Evolutionary conservation across 2,888 invertebrate species (phyloP), one percentile per base, ranked within the genome.

Genomic region (Shargacucullia verbasci): DNA sequence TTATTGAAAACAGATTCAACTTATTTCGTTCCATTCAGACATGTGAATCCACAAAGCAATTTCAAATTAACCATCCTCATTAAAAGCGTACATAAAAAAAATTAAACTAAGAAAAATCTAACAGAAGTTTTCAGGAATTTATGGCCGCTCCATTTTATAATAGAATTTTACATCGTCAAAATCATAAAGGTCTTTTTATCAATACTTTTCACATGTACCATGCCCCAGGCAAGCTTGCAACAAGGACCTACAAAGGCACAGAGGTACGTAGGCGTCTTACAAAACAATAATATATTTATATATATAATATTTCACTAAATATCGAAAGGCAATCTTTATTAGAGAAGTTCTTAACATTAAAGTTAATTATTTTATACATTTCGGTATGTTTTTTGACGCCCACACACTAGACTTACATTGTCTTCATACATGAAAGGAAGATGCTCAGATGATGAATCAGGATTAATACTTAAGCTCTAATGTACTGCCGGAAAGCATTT

Each of bases 251-350:
- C 48, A 48, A 52, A 57, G 31, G 34, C 27, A 29, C 29, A 64
- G 12, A 46, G n/a, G 27, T 25, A 39, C 58, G 66, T 67, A 70
- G 71, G 66, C 58, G 71, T 45, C 14, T n/a, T n/a, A 15, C 37
- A 46, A 13, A 64, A 40, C 11, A 31, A 25, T 2, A 13, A 38
- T 25, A 41, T 31, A 57, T 46, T 41, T 8, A 41, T 11, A 57
- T 46, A 45, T 8, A 41, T 11, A 65, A 33, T 48, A 44, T 35
- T 38, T 34, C 33, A 50, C 39, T 35, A 31, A 38, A 45, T 47
- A 52, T 29, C 29, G 25, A 9, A 33, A 37, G 35, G 35, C 14
- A 1, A 11, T n/a, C 13, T 61, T 47, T 27, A 33, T n/a, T 38
- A 62, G 10, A 46, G 11, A 41, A 44, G 12, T 29, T 34, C 25